Conservation (phyloP, 35 echinoderm and acorn worm species). For the Holothuria glaberrima region DNA sequence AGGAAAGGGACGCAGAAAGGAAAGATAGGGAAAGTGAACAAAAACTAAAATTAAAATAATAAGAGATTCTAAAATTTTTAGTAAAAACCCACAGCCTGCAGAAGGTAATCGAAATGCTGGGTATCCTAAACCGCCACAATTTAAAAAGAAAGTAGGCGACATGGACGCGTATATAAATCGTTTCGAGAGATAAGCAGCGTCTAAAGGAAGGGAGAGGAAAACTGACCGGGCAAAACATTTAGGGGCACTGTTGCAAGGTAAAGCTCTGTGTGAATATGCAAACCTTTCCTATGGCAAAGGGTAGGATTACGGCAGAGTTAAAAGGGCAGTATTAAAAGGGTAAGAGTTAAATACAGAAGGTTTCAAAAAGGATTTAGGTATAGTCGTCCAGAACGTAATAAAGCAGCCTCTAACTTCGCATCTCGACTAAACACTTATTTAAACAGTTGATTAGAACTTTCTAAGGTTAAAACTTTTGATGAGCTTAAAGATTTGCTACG, state of each 20-base stretch:
- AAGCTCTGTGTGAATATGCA: slow-evolving; percentile 23
- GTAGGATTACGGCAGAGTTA: slow-evolving; percentile 23
- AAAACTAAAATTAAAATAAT: background rate
- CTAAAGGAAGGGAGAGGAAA: background rate
- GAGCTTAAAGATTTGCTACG: slow-evolving; percentile 6
- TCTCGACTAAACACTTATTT: slow-evolving; percentile 15
- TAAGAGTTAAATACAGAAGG: slow-evolving; percentile 37
- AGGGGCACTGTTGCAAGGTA: slow-evolving; percentile 32
- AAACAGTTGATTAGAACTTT: slow-evolving; percentile 10
- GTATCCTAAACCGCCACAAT: slow-evolving; percentile 15
- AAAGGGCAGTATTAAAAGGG: background rate
- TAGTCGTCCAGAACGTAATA: too few relatives aligned
- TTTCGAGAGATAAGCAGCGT: background rate
- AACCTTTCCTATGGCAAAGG: background rate
- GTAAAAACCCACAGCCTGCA: too few relatives aligned
- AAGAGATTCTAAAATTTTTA: background rate
- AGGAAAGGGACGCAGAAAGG: background rate
- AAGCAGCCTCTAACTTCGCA: slow-evolving; percentile 13
- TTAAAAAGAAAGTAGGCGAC: slow-evolving; percentile 3
- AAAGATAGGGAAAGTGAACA: background rate
- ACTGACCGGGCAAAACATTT: slow-evolving; percentile 41
- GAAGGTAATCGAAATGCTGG: background rate
- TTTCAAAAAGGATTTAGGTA: slow-evolving; percentile 21
- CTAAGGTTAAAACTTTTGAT: background rate
- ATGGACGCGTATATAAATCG: slow-evolving; percentile 19